Percentiles rank a stretch among this genome's conserved stretches.
Evolutionary conservation across 2,888 invertebrate genomes (phyloP).

Genomic region (Proisotoma minuta): DNA sequence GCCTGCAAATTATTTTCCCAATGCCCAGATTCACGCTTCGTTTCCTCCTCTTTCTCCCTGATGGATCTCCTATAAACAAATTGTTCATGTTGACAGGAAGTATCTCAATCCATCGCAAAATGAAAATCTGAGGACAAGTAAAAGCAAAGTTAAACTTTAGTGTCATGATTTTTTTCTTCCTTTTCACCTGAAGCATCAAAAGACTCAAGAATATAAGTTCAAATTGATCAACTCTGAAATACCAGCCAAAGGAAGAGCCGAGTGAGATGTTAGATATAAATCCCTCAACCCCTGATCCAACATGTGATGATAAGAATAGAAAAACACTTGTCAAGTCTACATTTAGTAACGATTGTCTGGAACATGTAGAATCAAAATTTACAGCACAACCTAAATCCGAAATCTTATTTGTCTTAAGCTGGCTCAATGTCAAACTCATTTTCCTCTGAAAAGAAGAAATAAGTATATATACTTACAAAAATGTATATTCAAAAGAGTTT

Average conservation of each 20-base stretch:
- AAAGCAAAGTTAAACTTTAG: not conserved
- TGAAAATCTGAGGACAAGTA: not conserved
- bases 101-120: constrained; percentile 27
- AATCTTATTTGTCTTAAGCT: not conserved
- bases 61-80: constrained; percentile 28
- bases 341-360: not conserved
- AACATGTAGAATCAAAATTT: not conserved
- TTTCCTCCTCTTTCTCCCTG: constrained; percentile 22
- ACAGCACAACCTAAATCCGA: not conserved
- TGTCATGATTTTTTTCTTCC: not conserved
- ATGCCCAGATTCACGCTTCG: not conserved
- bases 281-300: constrained; percentile 16
- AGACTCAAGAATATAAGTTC: constrained; percentile 32
- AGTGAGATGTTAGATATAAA: constrained; percentile 31
- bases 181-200: constrained; percentile 32
- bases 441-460: too few relatives aligned
- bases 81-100: constrained; percentile 34
- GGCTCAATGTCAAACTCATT: too few relatives aligned
- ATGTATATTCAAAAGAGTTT: too few relatives aligned
- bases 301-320: constrained; percentile 6
- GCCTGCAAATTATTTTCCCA: constrained; percentile 5
- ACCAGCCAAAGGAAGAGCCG: constrained; percentile 36
- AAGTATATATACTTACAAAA: too few relatives aligned
- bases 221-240: constrained; percentile 32
- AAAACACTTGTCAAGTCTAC: not conserved